Conservation (phyloP, 2,113 vertebrate genomes). For the Ceyx margarethae region DNA sequence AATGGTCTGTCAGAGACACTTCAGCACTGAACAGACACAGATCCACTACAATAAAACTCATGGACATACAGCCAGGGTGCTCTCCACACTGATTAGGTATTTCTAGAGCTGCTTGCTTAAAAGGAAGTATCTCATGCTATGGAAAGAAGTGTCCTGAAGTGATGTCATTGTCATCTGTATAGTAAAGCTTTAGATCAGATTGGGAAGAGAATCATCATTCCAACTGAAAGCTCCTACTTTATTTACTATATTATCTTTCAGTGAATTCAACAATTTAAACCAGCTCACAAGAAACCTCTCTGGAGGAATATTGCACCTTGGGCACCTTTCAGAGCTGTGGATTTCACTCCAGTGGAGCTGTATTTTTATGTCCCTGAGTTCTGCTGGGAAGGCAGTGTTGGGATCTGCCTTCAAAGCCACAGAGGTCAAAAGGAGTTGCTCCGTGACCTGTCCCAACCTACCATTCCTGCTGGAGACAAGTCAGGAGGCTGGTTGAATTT, state of each 20-base stretch:
- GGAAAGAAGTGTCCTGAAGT: background rate
- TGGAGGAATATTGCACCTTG: too few species aligned
- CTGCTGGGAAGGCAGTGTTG: background rate
- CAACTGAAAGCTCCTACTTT: background rate
- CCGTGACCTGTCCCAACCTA: background rate
- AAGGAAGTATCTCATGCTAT: background rate
- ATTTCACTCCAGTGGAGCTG: background rate
- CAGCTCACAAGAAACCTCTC: background rate
- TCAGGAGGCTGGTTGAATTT: background rate
- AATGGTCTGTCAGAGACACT: background rate
- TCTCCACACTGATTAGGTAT: background rate
- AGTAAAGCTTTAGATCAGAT: background rate
- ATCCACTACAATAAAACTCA: background rate
- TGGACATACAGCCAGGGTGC: fast-evolving
- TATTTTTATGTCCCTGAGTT: fast-evolving
- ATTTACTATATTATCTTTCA: background rate
- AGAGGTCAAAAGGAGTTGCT: fast-evolving
- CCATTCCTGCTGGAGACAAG: background rate
- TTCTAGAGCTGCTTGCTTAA: background rate
- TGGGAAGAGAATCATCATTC: background rate
- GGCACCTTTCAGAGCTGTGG: background rate
- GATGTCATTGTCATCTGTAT: background rate
- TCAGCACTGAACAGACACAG: background rate
- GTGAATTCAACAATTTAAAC: background rate
- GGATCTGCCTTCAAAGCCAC: background rate